A percentile compares a stretch with the other conserved stretches of the same genome.
Conservation (phyloP, 2,797 vertebrate species). For the Melanotaenia boesemani region DNA sequence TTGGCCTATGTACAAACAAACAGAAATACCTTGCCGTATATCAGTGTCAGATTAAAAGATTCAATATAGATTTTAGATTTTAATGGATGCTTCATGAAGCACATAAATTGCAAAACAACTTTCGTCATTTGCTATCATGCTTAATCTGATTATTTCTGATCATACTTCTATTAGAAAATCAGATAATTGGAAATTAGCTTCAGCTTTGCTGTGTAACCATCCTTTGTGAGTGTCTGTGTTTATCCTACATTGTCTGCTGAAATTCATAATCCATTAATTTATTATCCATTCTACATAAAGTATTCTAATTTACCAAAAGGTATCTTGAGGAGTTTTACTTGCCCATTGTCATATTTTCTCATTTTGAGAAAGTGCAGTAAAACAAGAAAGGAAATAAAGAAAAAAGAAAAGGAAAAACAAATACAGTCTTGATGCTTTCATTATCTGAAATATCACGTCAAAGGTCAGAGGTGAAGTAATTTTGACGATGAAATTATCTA, state of each 20-base stretch:
- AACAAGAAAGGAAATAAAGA: neutral
- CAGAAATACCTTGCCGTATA: too few relatives aligned
- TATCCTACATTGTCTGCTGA: neutral
- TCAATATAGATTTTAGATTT: too few relatives aligned
- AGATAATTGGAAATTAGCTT: neutral
- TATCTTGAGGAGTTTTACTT: neutral
- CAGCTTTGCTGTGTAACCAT: too few relatives aligned
- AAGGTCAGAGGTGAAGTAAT: slow-evolving; percentile 38
- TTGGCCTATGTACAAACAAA: too few relatives aligned
- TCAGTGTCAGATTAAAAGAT: too few relatives aligned
- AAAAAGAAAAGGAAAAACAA: neutral
- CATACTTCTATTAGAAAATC: neutral
- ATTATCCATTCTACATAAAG: neutral
- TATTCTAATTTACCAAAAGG: neutral
- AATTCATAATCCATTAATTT: neutral
- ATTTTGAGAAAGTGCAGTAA: neutral
- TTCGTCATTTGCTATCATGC: neutral
- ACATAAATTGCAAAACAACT: too few relatives aligned
- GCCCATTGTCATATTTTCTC: neutral
- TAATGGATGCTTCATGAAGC: too few relatives aligned
- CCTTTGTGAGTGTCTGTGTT: neutral
- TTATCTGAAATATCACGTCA: slow-evolving; percentile 22
- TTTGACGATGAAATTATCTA: slow-evolving; percentile 14
- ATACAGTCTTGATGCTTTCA: slow-evolving; percentile 3
- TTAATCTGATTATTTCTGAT: neutral